Evolutionary conservation across 2,797 vertebrate genomes (phyloP), one percentile per base, ranked within the genome.

Genomic region (Megaceryle alcyon): DNA sequence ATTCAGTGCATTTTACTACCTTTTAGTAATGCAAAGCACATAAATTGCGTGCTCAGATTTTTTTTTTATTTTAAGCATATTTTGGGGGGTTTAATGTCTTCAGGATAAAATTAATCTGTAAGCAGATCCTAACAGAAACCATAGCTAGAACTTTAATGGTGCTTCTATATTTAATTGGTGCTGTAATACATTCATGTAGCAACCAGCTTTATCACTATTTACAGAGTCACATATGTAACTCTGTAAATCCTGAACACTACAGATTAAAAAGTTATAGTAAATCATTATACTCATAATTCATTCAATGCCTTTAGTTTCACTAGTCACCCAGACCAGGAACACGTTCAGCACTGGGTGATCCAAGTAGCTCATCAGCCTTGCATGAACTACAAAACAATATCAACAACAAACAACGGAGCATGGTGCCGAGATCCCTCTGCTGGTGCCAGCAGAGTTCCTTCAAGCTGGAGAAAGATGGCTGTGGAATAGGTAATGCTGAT

Each of bases 101-200:
- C 22, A n/a, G 56, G 25, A 39, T 76, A 39, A 79, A 90, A 82
- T 69, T 84, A 0, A 21, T 61, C 35, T 83, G 63, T 63, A 70
- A 91, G 63, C 23, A 96, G 66, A 88, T 61, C 63, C 57, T 46
- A 76, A 51, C n/a, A 86, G 79, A 94, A 92, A 64, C 53, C 49
- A 65, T 0, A 78, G 64, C 54, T 4, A 88, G 69, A 87, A 87
- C 28, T 93, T 94, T 53, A 92, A 82, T 21, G 4, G 16, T 19
- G 8, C 51, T 64, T 41, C 78, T 86, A 37, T 92, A 79, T 82
- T 96, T 88, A 92, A n/a, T 54, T 5, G 3, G 18, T 0, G 0
- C 66, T 77, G 10, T 33, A 49, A 71, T 71, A 81, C 0, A 0
- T 87, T 82, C 56, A 49, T 33, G 57, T 61, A 53, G 54, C 88